Base-by-base conservation (phyloP, 35 echinoderm and acorn worm species). In the Holothuria glaberrima region DNA sequence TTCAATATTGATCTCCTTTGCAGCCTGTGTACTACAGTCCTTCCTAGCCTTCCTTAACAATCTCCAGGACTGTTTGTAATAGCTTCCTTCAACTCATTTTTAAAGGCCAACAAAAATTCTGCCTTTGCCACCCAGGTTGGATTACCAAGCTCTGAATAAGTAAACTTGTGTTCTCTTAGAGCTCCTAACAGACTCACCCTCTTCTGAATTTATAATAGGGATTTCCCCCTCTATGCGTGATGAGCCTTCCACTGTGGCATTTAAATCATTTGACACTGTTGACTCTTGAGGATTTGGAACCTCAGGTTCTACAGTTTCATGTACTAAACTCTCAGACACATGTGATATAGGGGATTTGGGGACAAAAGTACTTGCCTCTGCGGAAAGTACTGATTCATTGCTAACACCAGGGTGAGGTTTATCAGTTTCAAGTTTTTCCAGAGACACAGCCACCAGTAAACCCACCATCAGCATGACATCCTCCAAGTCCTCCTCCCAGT, bases 81-180 rank as follows among this genome's bases (percentile, higher is more conserved):
- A 75, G 21, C 0, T 75, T 31, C 71, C 34, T 75, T 31, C 21
- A 75, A 75, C 36, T 75, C 71, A 29, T 75, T 75, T 28, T 75
- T 66, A 21, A 66, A 25, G 21, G 63, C 63, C 1, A 66, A 7
- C 21, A 66, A 16, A 66, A 66, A 66, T 29, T 66, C 28, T 66
- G 63, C 63, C 12, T 66, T 66, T 17, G 63, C 63, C 9, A 66
- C 63, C 63, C 63, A 66, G 21, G 22, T 66, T 0, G 63, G 63
- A 29, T 66, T 66, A 66, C 63, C 63, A 12, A 66, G 63, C 12
- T 66, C 63, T 6, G 18, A 32, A 20, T 75, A 75, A 4, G 21
- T 31, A 22, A 75, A 4, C 19, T 20, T 21, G 12, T 22, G 19
- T 75, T 32, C 71, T 75, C 12, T 6, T 35, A 32, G 71, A 75